Base-by-base conservation (phyloP, 2,113 vertebrate species). In the Pelecanus crispus region DNA sequence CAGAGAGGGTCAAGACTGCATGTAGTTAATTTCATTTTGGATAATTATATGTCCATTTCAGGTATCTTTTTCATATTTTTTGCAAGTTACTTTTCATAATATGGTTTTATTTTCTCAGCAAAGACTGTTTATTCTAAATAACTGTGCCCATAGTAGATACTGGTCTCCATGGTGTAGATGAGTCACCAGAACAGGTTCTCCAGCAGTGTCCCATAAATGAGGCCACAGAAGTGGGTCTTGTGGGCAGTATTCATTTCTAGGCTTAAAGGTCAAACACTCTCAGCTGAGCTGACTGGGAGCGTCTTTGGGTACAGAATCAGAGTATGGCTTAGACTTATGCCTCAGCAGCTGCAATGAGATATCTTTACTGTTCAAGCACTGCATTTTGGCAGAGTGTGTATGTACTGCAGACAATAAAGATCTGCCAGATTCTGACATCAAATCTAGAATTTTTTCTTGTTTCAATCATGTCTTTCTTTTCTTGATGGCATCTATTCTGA, bases 381-480 rank as follows among this genome's bases (percentile, higher is more conserved):
- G 66, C 26, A 47, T 94, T 92, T 96, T 95, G 84, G 73, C 78
- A 96, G 66, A 19, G 10, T 31, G 8, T 78, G 9, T 61, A 15
- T 17, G 13, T 42, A 56, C 29, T 49, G 81, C 53, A 86, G 71
- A 70, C 66, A 61, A 55, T 21, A 58, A 75, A 87, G 77, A 90
- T 79, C 73, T 93, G 79, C 61, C 88, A 86, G 82, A 42, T 72
- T 85, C 61, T 79, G 40, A 72, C 49, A 61, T 3, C 5, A 25
- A 79, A 81, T 91, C 68, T 86, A 81, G 92, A 94, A 78, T 84
- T 84, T 78, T 89, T 91, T 91, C 59, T 86, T 90, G 13, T 70
- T 72, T 88, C 75, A 86, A 17, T 83, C 25, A 74, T 47, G 13
- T 81, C 29, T 87, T 81, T 72, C 44, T 85, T 75, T 92, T 88